A percentile compares a stretch with the other conserved stretches of the same genome.
phyloP scores from a whole-genome alignment of 2,888 invertebrate genomes.

The Hanleya hanleyi region DNA sequence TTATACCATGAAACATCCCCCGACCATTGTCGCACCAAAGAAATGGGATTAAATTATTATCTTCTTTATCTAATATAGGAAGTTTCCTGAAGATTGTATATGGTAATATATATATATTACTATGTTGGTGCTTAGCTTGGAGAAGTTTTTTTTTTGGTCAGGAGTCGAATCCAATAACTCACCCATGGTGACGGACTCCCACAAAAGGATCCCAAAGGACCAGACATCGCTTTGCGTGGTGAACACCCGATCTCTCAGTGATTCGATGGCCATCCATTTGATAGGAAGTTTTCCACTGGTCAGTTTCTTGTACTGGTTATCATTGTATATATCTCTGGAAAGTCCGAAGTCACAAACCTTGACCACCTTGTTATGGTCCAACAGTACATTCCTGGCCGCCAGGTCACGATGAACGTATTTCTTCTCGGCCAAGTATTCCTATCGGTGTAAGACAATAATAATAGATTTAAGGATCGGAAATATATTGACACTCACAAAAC shows the following conservation, averaged over 20 bases:
- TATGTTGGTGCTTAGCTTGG: too few species aligned
- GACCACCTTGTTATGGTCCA: slow-evolving; percentile 75
- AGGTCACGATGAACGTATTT: slow-evolving; percentile 92
- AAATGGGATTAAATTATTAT: too few species aligned
- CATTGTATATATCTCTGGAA: slow-evolving; percentile 88
- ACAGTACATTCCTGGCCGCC: slow-evolving; percentile 87
- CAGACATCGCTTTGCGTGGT: slow-evolving; percentile 89
- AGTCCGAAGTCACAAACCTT: slow-evolving; percentile 94
- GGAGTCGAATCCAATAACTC: too few species aligned
- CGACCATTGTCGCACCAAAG: too few species aligned
- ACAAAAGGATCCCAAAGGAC: slow-evolving; percentile 89
- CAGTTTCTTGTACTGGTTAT: slow-evolving; percentile 86
- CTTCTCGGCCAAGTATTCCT: slow-evolving; percentile 87
- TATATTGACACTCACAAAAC: too few species aligned
- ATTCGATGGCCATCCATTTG: slow-evolving; percentile 73
- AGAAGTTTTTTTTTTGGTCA: too few species aligned
- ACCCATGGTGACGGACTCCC: slow-evolving; percentile 91
- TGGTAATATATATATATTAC: too few species aligned
- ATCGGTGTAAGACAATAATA: too few species aligned
- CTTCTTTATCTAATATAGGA: too few species aligned
- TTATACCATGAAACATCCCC: too few species aligned
- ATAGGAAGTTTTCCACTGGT: slow-evolving; percentile 71
- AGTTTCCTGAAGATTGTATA: too few species aligned
- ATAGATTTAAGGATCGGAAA: too few species aligned
- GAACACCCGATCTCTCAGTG: slow-evolving; percentile 80